A percentile compares a stretch with the other conserved stretches of the same genome.
These are phyloP conservation scores for Metellina segmentata DNA, from an alignment of 2,888 invertebrate species.

Conservation along the genomic window DNA sequence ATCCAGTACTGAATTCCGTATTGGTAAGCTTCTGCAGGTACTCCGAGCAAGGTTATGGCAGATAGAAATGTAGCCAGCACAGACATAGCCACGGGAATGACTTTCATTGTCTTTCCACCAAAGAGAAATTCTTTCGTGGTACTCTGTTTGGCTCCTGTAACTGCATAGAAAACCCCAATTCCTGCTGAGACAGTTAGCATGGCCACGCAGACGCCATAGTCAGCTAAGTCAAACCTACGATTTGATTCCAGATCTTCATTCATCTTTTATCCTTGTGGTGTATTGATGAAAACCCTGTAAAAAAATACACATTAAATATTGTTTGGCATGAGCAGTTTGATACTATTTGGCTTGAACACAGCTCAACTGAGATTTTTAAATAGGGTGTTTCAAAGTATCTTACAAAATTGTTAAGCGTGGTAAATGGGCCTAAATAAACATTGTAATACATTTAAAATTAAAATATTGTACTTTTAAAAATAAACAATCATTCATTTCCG, in stretches of 20 bases:
- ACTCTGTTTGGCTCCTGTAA: constrained; percentile 85
- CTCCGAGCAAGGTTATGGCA: constrained; percentile 93
- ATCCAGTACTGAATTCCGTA: constrained; percentile 93
- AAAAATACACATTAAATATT: no score
- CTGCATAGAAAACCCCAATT: constrained; percentile 92
- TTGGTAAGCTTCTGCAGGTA: constrained; percentile 94
- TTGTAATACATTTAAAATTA: no score
- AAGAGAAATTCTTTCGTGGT: constrained; percentile 90
- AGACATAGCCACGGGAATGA: constrained; percentile 93
- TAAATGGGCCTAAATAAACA: no score
- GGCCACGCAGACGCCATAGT: constrained; percentile 88
- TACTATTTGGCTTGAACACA: no score
- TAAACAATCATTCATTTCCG: no score
- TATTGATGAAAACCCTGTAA: no score
- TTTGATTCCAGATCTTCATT: constrained; percentile 17
- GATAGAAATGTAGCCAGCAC: constrained; percentile 95
- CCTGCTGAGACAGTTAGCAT: constrained; percentile 90
- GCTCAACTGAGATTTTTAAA: no score
- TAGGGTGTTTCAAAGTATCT: no score
- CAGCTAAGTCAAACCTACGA: constrained; percentile 80
- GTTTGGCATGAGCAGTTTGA: no score
- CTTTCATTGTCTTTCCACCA: constrained; percentile 90
- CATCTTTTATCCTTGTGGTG: not conserved
- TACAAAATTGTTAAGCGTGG: no score
- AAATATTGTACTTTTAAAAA: no score